Evolutionary conservation across 2,888 invertebrate genomes (phyloP), one percentile per base, ranked within the genome.

Genomic region (Nymphalis c-album): DNA sequence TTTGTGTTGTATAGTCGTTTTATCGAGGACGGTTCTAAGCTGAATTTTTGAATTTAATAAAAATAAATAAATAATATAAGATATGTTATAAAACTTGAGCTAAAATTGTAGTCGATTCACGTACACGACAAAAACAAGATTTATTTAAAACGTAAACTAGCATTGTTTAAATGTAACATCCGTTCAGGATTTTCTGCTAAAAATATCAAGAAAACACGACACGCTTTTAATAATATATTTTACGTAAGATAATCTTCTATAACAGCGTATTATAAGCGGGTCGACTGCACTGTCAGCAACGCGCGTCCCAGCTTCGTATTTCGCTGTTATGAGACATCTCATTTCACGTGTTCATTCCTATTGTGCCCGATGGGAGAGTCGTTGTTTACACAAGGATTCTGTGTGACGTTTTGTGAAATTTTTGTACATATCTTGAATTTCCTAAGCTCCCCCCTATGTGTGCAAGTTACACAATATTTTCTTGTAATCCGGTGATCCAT

Each of bases 251-350:
- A 57, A 57, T 57, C 57, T 57, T 57, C 57, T 31, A 57, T 57
- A 57, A 18, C 57, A 55, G 48, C 58, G 46, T 47, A 45, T 26
- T 47, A 50, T 20, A 16, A 58, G 47, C 40, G 61, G 35, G 59
- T 57, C 67, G 58, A 76, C 68, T 74, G 60, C 72, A 60, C 2
- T 22, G 66, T 60, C 73, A 65, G 71, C 61, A 79, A 68, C 67
- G 74, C 74, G 75, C 73, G 68, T 74, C 45, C 75, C 73, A 63
- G 71, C 58, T 74, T 76, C 76, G 75, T 78, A 75, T 73, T 72
- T 75, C 81, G 74, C 74, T 81, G 84, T 90, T 89, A 89, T 88
- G 89, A 89, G 87, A 91, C 87, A 86, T 88, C 87, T 90, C 90
- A 90, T 90, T 90, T 88, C 83, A 87, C 82, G 81, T 88, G 85